Evolutionary conservation across 37 sponge, comb jelly and placozoan species (phyloP).

Genomic region (Bolinopsis microptera): DNA sequence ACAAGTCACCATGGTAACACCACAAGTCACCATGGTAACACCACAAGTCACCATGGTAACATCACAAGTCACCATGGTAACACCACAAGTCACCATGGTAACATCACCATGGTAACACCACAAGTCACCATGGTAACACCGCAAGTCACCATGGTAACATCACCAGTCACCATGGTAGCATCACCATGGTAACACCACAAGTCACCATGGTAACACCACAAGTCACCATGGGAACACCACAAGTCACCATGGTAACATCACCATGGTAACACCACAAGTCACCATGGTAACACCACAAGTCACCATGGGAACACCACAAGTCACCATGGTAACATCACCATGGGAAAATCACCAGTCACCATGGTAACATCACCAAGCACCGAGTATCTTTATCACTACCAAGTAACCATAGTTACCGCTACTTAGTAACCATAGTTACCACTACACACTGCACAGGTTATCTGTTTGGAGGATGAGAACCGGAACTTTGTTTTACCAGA

Average conservation of each 20-base stretch:
- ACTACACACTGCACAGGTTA: neutral
- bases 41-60: neutral
- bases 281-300: no score
- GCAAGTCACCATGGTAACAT: neutral
- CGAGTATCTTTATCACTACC: no score
- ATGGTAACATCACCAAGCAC: no score
- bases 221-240: no score
- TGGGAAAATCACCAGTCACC: no score
- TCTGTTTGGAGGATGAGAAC: constrained; percentile 55
- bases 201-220: neutral
- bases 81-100: neutral
- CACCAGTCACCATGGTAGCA: neutral
- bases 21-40: neutral
- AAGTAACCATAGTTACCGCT: no score
- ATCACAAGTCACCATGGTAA: neutral
- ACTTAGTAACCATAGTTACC: no score
- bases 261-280: no score
- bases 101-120: neutral
- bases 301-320: no score
- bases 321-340: no score
- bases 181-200: neutral
- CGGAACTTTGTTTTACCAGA: constrained; percentile 1
- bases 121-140: neutral
- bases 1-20: neutral
- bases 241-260: no score